Evolutionary conservation across 92 coral and sea anemone genomes (phyloP).

Genomic region (Epizoanthus rinbou): DNA sequence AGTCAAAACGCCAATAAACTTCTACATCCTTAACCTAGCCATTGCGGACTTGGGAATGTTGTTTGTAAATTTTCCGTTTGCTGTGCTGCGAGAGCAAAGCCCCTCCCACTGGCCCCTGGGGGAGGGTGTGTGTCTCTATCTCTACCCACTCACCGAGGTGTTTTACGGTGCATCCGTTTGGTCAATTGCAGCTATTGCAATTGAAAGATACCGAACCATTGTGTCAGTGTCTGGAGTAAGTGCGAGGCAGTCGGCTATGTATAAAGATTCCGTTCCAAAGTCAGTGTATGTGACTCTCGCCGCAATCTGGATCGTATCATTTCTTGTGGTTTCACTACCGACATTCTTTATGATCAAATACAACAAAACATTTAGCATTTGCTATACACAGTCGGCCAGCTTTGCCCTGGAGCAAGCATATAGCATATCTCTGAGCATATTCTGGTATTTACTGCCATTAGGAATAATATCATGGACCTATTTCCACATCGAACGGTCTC

Average conservation of each 20-base stretch:
- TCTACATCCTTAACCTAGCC: constrained; percentile 81
- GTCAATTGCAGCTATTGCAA: constrained; percentile 91
- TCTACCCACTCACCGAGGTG: constrained; percentile 82
- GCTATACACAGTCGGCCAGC: constrained; percentile 46
- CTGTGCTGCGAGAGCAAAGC: constrained; percentile 68
- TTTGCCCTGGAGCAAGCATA: constrained; percentile 66
- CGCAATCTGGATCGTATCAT: constrained; percentile 74
- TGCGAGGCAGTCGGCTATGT: constrained; percentile 23
- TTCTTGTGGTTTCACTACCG: constrained; percentile 69
- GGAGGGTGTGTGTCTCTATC: constrained; percentile 54
- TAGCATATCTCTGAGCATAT: constrained; percentile 46
- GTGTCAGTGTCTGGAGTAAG: constrained; percentile 4
- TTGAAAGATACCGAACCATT: constrained; percentile 67
- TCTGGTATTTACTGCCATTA: constrained; percentile 79
- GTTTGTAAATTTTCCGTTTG: constrained; percentile 68
- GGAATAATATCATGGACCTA: constrained; percentile 72
- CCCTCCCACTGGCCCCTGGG: constrained; percentile 86
- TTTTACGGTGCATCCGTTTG: constrained; percentile 87
- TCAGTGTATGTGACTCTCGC: constrained; percentile 11
- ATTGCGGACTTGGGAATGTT: constrained; percentile 86
- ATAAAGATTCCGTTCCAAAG: constrained; percentile 1
- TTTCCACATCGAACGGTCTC: constrained; percentile 60
- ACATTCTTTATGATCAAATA: constrained; percentile 62
- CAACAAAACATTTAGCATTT: constrained; percentile 9
- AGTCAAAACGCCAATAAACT: constrained; percentile 61